Base-by-base conservation (phyloP, 1,140 invertebrate genomes). In the Drosophila nasuta region DNA sequence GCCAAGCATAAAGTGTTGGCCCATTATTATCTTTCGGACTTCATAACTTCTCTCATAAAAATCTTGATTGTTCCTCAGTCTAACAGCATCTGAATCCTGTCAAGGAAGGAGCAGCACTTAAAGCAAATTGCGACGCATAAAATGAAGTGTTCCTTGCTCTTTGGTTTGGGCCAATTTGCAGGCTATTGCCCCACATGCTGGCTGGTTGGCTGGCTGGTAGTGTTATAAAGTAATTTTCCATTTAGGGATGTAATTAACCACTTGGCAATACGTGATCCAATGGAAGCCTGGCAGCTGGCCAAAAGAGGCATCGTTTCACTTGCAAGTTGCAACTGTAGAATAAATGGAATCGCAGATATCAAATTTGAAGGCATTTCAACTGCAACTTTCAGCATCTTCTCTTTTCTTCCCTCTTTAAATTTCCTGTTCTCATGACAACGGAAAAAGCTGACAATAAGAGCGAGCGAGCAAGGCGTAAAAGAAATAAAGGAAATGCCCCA, bases 11-110 rank as follows among this genome's bases (percentile, higher is more conserved):
- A 91, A 91, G 86, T 91, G 86, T 91, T 91, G 88, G 81, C 81
- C 83, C 83, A 91, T 91, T 86, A 91, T 91, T 82, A 91, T 91
- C 88, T 76, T 79, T 91, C 71, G 78, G 81, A 90, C 90, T 91
- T 91, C 90, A 91, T 91, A 91, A 91, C 67, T 91, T 88, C 43
- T 64, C 70, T 64, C 80, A 66, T 80, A 78, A 88, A 65, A 89
- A 54, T 88, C 70, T 77, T 79, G 82, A 85, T 78, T 78, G 81
- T 79, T 62, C 30, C 70, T n/a, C 41, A 33, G 52, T 43, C 41
- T 43, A n/a, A 5, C 41, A 3, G 41, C 13, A 25, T 11, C 33
- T 35, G 7, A 38, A 13, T 43, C n/a, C 6, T 17, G 30, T 33
- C 46, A 28, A 28, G 52, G 41, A 35, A 20, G 15, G 58, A 63